Evolutionary conservation across 1,140 invertebrate genomes (phyloP).

Genomic region (Battus philenor): DNA sequence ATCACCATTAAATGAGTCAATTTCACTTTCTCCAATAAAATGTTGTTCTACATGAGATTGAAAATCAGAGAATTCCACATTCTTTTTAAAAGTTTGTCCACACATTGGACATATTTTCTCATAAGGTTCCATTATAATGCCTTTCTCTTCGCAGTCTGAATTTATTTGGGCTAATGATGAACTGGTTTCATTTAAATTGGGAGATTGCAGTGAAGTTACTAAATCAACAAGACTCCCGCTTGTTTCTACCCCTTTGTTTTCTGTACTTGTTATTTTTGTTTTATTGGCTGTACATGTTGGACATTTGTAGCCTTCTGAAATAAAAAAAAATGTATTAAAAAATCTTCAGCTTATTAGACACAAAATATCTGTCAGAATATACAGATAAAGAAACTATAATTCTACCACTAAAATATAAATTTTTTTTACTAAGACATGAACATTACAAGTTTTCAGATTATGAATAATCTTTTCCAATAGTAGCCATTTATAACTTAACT

Average conservation of each 20-base stretch:
- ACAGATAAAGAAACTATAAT: too few species aligned
- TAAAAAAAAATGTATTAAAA: constrained; percentile 24
- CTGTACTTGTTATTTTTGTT: constrained; percentile 38
- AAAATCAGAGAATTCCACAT: constrained; percentile 66
- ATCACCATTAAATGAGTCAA: constrained; percentile 62
- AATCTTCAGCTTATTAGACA: too few species aligned
- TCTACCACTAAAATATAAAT: too few species aligned
- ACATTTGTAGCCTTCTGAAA: constrained; percentile 66
- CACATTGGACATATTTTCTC: constrained; percentile 77
- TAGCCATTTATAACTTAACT: too few species aligned
- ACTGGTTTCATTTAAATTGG: constrained; percentile 36
- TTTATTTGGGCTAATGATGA: constrained; percentile 17
- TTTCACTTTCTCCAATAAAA: constrained; percentile 69
- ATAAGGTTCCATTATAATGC: constrained; percentile 26
- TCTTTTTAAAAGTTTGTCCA: constrained; percentile 65
- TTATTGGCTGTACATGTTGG: constrained; percentile 49
- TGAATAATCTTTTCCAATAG: too few species aligned
- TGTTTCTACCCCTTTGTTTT: constrained; percentile 66
- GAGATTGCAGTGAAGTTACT: constrained; percentile 50
- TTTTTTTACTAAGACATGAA: too few species aligned
- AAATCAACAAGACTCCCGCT: constrained; percentile 56
- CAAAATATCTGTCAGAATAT: too few species aligned
- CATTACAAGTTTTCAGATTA: too few species aligned
- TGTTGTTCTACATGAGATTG: constrained; percentile 76
- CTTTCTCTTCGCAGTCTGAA: constrained; percentile 27